Evolutionary conservation across 1,140 invertebrate genomes (phyloP).

Genomic region (Pachypeltis micranthus): DNA sequence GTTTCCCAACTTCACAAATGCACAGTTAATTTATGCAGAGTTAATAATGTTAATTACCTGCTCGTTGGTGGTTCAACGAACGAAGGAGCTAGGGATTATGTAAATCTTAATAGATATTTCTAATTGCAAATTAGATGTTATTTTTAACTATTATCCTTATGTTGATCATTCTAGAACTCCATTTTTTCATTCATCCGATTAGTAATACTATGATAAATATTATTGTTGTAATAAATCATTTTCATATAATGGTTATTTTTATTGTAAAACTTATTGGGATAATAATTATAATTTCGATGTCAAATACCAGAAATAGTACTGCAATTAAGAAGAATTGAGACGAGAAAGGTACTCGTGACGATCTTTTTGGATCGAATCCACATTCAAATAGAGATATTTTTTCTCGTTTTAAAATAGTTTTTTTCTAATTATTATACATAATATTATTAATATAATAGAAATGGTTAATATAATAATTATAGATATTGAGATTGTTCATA

Average conservation of each 20-base stretch:
- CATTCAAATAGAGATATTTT: constrained; percentile 48
- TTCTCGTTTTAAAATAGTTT: constrained; percentile 41
- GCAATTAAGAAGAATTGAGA: constrained; percentile 13
- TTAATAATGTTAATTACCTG: no score
- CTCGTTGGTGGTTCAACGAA: no score
- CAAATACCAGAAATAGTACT: constrained; percentile 11
- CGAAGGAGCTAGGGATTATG: no score
- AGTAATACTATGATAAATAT: not conserved
- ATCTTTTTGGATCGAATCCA: constrained; percentile 45
- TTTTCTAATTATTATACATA: constrained; percentile 33
- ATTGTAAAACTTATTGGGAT: no score
- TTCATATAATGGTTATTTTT: no score
- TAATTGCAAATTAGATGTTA: not conserved
- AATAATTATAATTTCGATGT: not conserved
- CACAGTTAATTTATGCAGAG: no score
- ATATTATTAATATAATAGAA: no score
- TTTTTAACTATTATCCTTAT: not conserved
- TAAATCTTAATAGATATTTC: not conserved
- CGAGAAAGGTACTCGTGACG: constrained; percentile 40
- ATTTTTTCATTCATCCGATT: not conserved
- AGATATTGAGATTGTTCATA: no score
- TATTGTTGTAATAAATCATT: not conserved
- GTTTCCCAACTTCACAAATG: no score
- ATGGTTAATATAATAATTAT: no score
- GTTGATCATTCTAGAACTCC: not conserved